Evolutionary conservation across 2,113 vertebrate genomes (phyloP).

Genomic region (Sula dactylatra): DNA sequence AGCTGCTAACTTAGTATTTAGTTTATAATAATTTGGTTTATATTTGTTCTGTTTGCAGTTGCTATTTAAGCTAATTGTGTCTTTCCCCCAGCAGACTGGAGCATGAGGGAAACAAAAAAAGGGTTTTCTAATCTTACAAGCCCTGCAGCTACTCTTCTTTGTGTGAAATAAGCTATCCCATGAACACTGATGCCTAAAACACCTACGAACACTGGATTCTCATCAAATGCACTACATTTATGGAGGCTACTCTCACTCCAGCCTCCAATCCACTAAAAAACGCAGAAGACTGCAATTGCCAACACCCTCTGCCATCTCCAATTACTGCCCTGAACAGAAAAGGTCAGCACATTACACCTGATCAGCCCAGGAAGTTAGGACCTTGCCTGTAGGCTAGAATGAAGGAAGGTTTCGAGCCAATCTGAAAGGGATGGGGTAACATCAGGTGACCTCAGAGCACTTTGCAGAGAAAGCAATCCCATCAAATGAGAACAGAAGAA

Average conservation of each 20-base stretch:
- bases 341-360: conserved; percentile 45
- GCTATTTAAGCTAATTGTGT: not conserved
- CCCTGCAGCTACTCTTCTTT: not conserved
- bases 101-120: not conserved
- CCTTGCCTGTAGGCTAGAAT: not conserved
- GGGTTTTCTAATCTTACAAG: not conserved
- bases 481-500: not conserved
- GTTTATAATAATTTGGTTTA: not conserved
- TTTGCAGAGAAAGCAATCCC: not conserved
- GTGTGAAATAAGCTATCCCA: not conserved
- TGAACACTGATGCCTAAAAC: not conserved
- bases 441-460: not conserved
- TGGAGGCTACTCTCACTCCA: not conserved
- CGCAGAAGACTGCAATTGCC: not conserved
- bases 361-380: conserved; percentile 1
- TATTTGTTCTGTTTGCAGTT: not conserved
- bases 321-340: conserved; percentile 8
- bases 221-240: not conserved
- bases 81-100: not conserved
- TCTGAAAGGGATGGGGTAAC: not conserved
- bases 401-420: not conserved
- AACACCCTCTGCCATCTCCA: not conserved
- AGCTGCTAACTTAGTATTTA: not conserved
- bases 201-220: not conserved
- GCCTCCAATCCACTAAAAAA: not conserved